Percentiles rank a stretch among this genome's conserved stretches.
Evolutionary conservation across 2,888 invertebrate species (phyloP).

Genomic region (Hypomecis punctinalis): DNA sequence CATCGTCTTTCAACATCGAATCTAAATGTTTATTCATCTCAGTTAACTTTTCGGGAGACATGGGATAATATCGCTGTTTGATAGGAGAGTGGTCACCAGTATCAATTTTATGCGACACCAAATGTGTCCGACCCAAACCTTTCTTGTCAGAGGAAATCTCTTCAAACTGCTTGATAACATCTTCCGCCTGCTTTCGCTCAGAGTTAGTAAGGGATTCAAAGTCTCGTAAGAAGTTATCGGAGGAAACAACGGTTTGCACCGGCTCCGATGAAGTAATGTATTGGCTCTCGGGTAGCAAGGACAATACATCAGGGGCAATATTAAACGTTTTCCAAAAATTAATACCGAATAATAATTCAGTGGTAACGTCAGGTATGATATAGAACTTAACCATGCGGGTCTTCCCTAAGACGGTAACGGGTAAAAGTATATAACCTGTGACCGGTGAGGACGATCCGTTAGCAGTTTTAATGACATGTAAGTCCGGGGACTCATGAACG

Average conservation of each 20-base stretch:
- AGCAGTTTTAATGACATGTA: not conserved
- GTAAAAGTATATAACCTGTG: not conserved
- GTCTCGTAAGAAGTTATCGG: not conserved
- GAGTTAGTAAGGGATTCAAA: not conserved
- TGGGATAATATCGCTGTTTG: too few species aligned
- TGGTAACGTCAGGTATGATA: not conserved
- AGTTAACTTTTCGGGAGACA: too few species aligned
- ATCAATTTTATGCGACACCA: too few species aligned
- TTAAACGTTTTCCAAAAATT: constrained; percentile 5
- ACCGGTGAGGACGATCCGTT: not conserved
- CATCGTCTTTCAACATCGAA: too few species aligned
- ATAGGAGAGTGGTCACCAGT: too few species aligned
- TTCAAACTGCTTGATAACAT: too few species aligned
- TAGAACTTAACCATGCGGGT: not conserved
- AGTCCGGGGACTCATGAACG: not conserved
- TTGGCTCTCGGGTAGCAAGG: not conserved
- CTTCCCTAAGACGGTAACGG: not conserved
- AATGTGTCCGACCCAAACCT: too few species aligned
- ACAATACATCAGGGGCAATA: not conserved
- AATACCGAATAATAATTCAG: not conserved
- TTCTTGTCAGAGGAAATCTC: too few species aligned
- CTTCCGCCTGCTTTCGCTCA: too few species aligned
- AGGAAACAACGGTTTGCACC: not conserved
- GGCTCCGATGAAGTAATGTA: not conserved
- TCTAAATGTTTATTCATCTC: too few species aligned